Conservation (phyloP, 2,113 vertebrate species). For the Plectropomus leopardus region DNA sequence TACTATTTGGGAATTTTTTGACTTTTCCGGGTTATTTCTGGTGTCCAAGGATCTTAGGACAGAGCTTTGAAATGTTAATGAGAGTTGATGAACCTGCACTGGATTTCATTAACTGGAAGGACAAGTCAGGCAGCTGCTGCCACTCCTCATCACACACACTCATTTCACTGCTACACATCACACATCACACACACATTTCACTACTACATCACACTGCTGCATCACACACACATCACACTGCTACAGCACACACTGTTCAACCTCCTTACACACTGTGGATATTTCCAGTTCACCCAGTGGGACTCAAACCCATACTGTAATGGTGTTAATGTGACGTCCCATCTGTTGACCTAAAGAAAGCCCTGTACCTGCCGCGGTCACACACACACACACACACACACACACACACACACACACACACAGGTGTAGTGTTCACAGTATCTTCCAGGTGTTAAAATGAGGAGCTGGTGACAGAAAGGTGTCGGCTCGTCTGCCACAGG, state of each 20-base stretch:
- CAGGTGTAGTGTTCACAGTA: not conserved
- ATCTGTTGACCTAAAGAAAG: not conserved
- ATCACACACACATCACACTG: too few species aligned
- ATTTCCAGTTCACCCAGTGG: not conserved
- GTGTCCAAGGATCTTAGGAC: not conserved
- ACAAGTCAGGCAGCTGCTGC: not conserved
- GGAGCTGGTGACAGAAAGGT: constrained; percentile 50
- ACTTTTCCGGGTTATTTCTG: too few species aligned
- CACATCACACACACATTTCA: too few species aligned
- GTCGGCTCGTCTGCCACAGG: constrained; percentile 31
- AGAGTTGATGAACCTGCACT: not conserved
- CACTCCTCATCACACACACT: not conserved
- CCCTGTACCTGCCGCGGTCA: not conserved
- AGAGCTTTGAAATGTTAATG: not conserved
- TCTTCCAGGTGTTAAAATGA: constrained; percentile 25
- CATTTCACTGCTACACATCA: too few species aligned
- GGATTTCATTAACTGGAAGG: not conserved
- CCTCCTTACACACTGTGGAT: not conserved
- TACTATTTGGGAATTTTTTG: too few species aligned
- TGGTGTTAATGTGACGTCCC: not conserved
- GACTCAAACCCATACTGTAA: not conserved
- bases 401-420: not conserved
- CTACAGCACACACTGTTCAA: too few species aligned
- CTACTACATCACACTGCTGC: too few species aligned
- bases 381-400: not conserved